These are phyloP conservation scores for Ceriagrion tenellum DNA, from an alignment of 2,888 invertebrate genomes.

Conservation along the genomic window DNA sequence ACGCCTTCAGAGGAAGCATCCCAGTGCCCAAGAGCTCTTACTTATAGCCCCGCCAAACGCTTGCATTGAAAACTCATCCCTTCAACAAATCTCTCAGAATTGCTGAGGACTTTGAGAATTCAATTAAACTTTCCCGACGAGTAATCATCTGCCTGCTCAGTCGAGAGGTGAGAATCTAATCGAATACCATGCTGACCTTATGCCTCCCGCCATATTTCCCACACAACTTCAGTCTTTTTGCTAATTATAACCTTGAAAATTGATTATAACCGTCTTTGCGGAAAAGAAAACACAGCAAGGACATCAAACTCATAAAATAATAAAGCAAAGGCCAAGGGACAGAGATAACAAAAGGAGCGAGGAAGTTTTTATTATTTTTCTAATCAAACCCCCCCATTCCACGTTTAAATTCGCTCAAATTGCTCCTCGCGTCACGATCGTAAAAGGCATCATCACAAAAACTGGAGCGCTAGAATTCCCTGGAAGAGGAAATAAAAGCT, in stretches of 20 bases:
- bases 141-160: background rate
- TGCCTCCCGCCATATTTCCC: background rate
- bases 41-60: background rate
- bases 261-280: too few relatives aligned
- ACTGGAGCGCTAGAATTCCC: background rate
- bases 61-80: background rate
- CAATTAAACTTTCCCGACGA: background rate
- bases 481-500: background rate
- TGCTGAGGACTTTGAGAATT: background rate
- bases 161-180: background rate
- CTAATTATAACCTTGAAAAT: background rate
- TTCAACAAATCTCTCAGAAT: background rate
- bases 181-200: background rate
- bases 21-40: background rate
- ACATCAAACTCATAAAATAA: too few relatives aligned
- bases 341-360: background rate
- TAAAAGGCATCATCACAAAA: background rate
- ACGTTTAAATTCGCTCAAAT: background rate
- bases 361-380: background rate
- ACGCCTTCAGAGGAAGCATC: background rate
- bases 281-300: too few relatives aligned
- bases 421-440: background rate
- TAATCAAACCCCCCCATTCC: background rate
- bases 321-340: too few relatives aligned
- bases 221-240: background rate